Evolutionary conservation across 2,888 invertebrate genomes (phyloP), one percentile per base, ranked within the genome.

Genomic region (Calephelis perditalis): DNA sequence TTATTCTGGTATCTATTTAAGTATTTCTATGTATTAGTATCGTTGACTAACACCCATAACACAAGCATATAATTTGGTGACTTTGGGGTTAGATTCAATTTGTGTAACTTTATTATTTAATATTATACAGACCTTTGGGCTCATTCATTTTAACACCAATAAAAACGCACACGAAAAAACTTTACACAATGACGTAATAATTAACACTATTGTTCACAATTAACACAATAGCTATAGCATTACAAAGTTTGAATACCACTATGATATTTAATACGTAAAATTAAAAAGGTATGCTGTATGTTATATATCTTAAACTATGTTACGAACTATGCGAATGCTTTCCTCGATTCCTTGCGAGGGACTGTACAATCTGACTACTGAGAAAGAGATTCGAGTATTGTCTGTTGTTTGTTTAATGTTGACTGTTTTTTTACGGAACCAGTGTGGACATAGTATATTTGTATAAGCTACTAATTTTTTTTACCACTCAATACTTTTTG

Each of bases 201-300:
- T 11, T 35, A 52, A 11, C 52, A 52, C 52, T 52, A 35, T 26
- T 26, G 52, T 52, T 52, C 52, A 52, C 52, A 52, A 52, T 52
- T 52, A 52, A 10, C 52, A 35, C 35, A 52, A 10, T 9, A 35
- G 52, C 15, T 52, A 11, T 52, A 35, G 35, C 52, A 52, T 52
- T 35, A 26, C 10, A 10, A 26, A 26, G 11, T 52, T 26, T 6
- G 11, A 49, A 52, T 52, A 52, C 26, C 35, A 52, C 52, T 35
- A 11, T 35, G 5, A 52, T 26, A 52, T 40, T 40, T 5, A 26
- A 35, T 9, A 9, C 35, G 9, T 15, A 52, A 52, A 26, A 49
- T 26, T 26, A 40, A 40, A 7, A 40, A 5, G 6, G 37, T 37
- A 6, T 2, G 1, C 8, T 11, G 7, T 26, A 7, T 9, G 6